Evolutionary conservation across 2,888 invertebrate genomes (phyloP).

Genomic region (Stictocephala bisonia): DNA sequence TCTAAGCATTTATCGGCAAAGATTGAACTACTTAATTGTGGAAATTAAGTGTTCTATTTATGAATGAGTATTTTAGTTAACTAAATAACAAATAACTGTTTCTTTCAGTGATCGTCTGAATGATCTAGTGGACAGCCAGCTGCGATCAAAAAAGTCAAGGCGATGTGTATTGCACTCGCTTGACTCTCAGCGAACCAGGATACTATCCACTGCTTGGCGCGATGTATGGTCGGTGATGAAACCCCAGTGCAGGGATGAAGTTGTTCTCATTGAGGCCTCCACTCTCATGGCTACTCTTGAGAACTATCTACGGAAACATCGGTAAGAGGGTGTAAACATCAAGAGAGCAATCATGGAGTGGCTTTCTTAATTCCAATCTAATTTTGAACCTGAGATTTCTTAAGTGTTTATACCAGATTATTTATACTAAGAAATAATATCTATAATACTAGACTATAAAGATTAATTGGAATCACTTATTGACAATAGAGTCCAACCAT

Average conservation of each 20-base stretch:
- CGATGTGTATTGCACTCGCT: slow-evolving; percentile 90
- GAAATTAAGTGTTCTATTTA: too few relatives aligned
- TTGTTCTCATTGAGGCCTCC: slow-evolving; percentile 87
- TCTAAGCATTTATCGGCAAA: too few relatives aligned
- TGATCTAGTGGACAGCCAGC: slow-evolving; percentile 81
- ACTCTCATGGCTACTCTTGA: slow-evolving; percentile 88
- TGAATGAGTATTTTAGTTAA: too few relatives aligned
- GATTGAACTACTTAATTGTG: too few relatives aligned
- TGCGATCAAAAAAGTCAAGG: slow-evolving; percentile 88
- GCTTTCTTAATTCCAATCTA: neutral
- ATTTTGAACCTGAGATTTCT: too few relatives aligned
- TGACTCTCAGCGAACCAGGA: slow-evolving; percentile 83
- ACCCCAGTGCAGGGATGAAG: slow-evolving; percentile 81
- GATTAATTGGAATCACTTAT: too few relatives aligned
- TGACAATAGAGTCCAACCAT: too few relatives aligned
- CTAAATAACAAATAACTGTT: neutral
- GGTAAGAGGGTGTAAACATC: too few relatives aligned
- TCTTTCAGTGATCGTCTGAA: slow-evolving; percentile 76
- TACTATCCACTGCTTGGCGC: slow-evolving; percentile 78
- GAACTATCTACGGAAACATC: slow-evolving; percentile 90
- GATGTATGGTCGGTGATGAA: slow-evolving; percentile 90
- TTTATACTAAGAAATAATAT: too few relatives aligned
- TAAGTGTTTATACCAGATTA: too few relatives aligned
- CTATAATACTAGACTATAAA: too few relatives aligned
- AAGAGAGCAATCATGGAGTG: neutral